Conservation (phyloP, 1,140 invertebrate genomes). For the Aporrectodea caliginosa region DNA sequence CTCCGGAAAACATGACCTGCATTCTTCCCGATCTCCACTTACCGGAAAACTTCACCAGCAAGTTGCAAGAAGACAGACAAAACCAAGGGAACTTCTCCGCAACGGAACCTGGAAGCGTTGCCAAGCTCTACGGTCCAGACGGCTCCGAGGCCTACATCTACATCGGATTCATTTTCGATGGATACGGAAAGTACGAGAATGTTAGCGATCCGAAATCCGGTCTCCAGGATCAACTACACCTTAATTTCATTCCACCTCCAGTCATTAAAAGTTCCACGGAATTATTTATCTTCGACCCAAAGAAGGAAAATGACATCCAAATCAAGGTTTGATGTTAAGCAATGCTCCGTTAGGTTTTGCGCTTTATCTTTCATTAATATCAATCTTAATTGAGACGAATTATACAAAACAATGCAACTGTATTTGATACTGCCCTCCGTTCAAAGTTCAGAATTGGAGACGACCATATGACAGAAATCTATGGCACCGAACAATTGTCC, state of each 20-base stretch:
- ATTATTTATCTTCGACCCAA: background rate
- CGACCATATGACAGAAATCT: background rate
- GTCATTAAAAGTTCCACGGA: background rate
- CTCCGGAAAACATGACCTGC: too few species aligned
- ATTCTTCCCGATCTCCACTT: background rate
- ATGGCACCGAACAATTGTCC: background rate
- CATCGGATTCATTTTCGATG: background rate
- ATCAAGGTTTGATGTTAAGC: background rate
- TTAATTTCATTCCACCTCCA: background rate
- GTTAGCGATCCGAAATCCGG: background rate
- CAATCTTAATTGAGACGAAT: background rate
- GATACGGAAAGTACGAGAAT: background rate
- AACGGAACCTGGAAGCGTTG: background rate
- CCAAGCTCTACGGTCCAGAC: background rate
- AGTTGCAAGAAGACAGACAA: background rate
- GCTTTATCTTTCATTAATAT: background rate
- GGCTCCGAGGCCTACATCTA: background rate
- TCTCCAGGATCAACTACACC: background rate
- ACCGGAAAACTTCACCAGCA: background rate
- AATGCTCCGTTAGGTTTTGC: too few species aligned
- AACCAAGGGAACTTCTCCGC: background rate
- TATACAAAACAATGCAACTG: too few species aligned
- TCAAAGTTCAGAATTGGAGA: background rate
- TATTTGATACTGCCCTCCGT: background rate
- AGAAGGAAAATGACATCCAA: background rate